Evolutionary conservation across 2,113 vertebrate genomes (phyloP), one percentile per base, ranked within the genome.

Genomic region (Ardeotis arabs): DNA sequence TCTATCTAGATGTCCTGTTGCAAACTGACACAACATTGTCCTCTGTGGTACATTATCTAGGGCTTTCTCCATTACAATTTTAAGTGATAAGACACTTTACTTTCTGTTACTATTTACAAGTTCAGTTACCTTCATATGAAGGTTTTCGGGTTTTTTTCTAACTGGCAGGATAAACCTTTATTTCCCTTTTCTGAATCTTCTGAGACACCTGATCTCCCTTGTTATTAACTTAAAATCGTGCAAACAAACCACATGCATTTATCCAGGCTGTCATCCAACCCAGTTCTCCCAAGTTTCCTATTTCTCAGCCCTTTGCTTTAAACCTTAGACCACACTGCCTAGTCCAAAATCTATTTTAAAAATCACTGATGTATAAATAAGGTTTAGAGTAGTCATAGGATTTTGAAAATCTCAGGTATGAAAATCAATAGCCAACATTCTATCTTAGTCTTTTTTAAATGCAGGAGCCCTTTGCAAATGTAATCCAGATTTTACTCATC

Each of bases 241-340:
- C 80, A 96, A 96, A 94, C 80, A 94, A 92, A 94, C 92, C 80
- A 91, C 88, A 83, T 55, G 29, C 70, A 87, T 95, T 92, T 95
- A 95, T 90, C 77, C 92, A 96, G 96, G 95, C 94, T 92, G 66
- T 84, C 55, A 95, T 95, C 95, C 92, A 97, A 82, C 77, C 80
- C 69, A 84, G 27, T 96, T 96, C 58, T 95, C 66, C 90, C 62
- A 86, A 39, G 7, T 95, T 95, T 96, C 94, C 94, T 96, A 90
- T 95, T 96, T 96, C 96, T 89, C 90, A 95, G 66, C 77, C 70
- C n/a, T 95, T 90, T 95, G 16, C 60, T 96, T 90, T 89, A 95
- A 95, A 93, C 49, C 35, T 79, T 96, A 95, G 86, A 89, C 94
- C 80, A 93, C 90, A 89, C 49, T 91, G 80, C 53, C 27, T 87